These are phyloP conservation scores for Merluccius polli DNA, from an alignment of 2,797 vertebrate species.

Conservation along the genomic window DNA sequence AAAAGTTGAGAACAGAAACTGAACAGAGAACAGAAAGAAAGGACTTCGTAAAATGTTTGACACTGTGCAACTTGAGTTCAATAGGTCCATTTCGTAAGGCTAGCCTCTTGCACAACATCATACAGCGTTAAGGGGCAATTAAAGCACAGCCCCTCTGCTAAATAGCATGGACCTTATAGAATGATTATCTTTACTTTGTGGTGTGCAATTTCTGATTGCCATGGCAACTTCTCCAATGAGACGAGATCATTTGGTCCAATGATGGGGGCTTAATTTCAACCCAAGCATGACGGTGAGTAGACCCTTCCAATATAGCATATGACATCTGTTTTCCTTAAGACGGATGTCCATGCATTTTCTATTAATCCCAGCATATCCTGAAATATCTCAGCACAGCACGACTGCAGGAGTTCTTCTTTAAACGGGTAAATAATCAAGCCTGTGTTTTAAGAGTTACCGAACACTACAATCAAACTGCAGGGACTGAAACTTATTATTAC, in stretches of 20 bases:
- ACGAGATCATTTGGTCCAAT: conserved; percentile 67
- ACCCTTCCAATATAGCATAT: neutral
- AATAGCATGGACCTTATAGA: conserved; percentile 51
- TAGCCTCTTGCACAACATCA: conserved; percentile 63
- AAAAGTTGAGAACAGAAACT: conserved; percentile 57
- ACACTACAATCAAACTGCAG: neutral
- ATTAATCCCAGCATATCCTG: neutral
- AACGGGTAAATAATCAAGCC: conserved; percentile 32
- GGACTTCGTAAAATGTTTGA: conserved; percentile 24
- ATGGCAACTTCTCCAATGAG: conserved; percentile 50
- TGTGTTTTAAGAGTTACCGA: neutral
- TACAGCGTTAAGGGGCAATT: conserved; percentile 57
- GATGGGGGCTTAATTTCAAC: conserved; percentile 40
- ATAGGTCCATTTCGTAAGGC: conserved; percentile 70
- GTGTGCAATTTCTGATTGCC: conserved; percentile 68
- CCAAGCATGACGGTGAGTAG: conserved; percentile 15
- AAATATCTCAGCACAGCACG: neutral
- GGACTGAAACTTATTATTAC: neutral
- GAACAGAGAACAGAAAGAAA: conserved; percentile 59
- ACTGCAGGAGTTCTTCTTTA: neutral
- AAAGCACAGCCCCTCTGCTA: conserved; percentile 50
- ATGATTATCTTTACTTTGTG: conserved; percentile 64
- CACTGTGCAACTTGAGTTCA: conserved; percentile 68
- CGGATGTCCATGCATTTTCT: neutral
- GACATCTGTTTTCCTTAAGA: neutral